These are phyloP conservation scores for Orthochromis indermauri DNA, from an alignment of 2,113 vertebrate species.

Conservation along the genomic window DNA sequence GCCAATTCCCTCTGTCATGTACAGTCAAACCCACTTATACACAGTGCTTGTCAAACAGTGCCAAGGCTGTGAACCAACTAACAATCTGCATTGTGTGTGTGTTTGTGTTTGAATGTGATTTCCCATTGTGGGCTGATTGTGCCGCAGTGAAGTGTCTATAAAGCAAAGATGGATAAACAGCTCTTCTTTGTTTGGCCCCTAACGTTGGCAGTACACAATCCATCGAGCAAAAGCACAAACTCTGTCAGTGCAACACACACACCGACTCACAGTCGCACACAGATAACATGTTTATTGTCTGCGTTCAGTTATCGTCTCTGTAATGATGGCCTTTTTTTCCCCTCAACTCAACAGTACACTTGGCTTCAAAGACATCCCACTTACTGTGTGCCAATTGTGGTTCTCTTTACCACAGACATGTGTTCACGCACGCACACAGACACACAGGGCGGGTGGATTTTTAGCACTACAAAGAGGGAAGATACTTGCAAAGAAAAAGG, in stretches of 20 bases:
- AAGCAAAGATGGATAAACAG: constrained; percentile 46
- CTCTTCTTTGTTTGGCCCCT: constrained; percentile 35
- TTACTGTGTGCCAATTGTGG: neutral
- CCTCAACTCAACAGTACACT: constrained; percentile 16
- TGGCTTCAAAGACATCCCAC: constrained; percentile 14
- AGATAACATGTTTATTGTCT: neutral
- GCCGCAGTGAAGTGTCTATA: constrained; percentile 12
- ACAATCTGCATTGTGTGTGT: neutral
- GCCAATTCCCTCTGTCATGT: neutral
- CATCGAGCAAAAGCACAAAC: constrained; percentile 11
- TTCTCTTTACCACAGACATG: neutral
- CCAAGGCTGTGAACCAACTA: neutral
- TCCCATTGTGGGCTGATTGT: constrained; percentile 15
- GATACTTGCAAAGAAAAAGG: neutral
- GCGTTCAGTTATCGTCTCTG: constrained; percentile 16
- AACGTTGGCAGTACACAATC: constrained; percentile 16
- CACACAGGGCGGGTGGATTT: neutral
- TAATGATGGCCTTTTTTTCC: constrained; percentile 35
- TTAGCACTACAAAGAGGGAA: neutral
- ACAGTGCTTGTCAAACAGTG: constrained; percentile 4
- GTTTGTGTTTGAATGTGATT: neutral
- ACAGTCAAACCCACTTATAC: constrained; percentile 15
- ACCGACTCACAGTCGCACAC: neutral
- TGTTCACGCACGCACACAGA: neutral
- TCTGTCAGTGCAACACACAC: neutral